phyloP scores from a whole-genome alignment of 2,888 invertebrate species.

The Tanypteryx hageni region DNA sequence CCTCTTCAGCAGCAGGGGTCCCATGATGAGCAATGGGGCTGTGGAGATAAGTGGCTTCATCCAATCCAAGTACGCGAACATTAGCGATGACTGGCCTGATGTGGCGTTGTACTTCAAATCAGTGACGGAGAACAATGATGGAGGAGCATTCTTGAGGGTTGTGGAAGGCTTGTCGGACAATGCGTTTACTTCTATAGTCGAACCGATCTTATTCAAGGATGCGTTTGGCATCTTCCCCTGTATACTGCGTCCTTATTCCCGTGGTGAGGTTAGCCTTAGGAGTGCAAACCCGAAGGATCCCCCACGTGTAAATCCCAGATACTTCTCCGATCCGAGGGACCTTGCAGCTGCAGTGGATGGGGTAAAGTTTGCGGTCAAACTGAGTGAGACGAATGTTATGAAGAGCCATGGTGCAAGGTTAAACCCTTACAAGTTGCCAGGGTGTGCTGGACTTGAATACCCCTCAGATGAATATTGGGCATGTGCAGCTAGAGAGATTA shows the following conservation, averaged over 20 bases:
- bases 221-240: constrained; percentile 22
- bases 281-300: constrained; percentile 27
- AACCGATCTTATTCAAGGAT: constrained; percentile 65
- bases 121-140: constrained; percentile 39
- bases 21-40: constrained; percentile 88
- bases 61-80: constrained; percentile 65
- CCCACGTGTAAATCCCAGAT: constrained; percentile 65
- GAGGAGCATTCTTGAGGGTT: constrained; percentile 75
- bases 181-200: constrained; percentile 57
- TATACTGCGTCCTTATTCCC: neutral
- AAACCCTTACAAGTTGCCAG: constrained; percentile 63
- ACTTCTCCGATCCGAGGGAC: constrained; percentile 65
- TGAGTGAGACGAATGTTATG: constrained; percentile 64
- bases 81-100: constrained; percentile 38
- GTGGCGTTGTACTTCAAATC: constrained; percentile 29
- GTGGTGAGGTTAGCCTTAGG: neutral
- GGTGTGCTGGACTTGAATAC: neutral
- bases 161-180: constrained; percentile 89
- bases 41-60: constrained; percentile 66
- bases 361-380: constrained; percentile 35
- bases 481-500: constrained; percentile 26
- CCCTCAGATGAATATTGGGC: constrained; percentile 39
- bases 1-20: constrained; percentile 87
- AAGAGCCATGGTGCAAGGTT: constrained; percentile 61
- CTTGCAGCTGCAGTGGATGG: constrained; percentile 66